Evolutionary conservation across 1,140 invertebrate species (phyloP), one percentile per base, ranked within the genome.

Genomic region (Thalassaphorura encarpata): DNA sequence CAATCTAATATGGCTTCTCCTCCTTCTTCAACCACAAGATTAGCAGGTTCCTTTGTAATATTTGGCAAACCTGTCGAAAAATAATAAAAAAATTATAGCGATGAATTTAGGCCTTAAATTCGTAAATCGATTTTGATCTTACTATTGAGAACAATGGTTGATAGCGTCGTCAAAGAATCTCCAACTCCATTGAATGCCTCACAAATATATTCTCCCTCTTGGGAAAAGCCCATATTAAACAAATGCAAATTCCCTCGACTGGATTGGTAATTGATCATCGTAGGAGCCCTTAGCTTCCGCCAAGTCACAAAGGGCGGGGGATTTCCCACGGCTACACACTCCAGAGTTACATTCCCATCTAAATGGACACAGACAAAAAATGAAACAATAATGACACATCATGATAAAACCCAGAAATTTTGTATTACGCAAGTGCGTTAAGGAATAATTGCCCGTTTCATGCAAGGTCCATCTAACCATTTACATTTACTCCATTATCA

Each of bases 171-270:
- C 19, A 68, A 52, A 28, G 65, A 52, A 33, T 57, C 52, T 2
- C 68, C 69, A 39, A 63, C 52, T 6, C 64, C 67, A 64, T 73
- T 73, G 40, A 66, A 63, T 8, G 71, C 72, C 49, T 77, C 76
- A 64, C 86, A 89, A 3, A 81, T 74, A 65, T 88, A 89, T 0
- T 77, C 76, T 0, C 85, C 85, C 52, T 80, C 77, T 69, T 87
- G 83, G 23, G 73, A 71, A 15, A 72, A 67, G 2, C 72, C 75
- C 1, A 82, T 72, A 60, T 84, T 78, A 33, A 70, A 70, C 11
- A 89, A 77, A 26, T 78, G 73, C 0, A 87, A 21, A 82, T 84
- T 42, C 80, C 81, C 80, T 41, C 16, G 39, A 36, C 39, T 52
- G 13, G 58, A 48, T 33, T 55, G 27, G 29, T 43, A 56, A 48